phyloP scores from a whole-genome alignment of 2,113 vertebrate genomes.

The Anas platyrhynchos region DNA sequence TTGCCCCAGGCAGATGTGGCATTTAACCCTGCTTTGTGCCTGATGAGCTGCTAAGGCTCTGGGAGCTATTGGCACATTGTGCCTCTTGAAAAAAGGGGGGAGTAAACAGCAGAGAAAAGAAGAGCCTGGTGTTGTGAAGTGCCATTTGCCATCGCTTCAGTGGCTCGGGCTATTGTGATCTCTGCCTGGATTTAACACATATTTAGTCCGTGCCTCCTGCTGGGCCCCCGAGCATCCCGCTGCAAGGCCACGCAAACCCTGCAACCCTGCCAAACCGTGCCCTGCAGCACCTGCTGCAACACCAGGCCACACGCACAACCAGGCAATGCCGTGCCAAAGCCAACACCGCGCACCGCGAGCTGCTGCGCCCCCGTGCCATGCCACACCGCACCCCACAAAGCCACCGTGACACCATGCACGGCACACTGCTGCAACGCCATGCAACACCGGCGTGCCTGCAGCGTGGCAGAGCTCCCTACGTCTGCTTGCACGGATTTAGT shows the following conservation, averaged over 20 bases:
- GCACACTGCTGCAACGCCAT: background rate
- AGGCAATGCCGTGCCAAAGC: too few relatives aligned
- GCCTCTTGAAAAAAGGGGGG: background rate
- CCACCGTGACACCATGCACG: background rate
- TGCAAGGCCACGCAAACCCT: background rate
- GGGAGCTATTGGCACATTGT: background rate
- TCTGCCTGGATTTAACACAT: background rate
- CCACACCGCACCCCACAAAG: too few relatives aligned
- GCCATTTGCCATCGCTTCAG: rapidly evolving
- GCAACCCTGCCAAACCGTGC: background rate
- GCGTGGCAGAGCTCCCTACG: rapidly evolving
- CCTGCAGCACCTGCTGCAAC: too few relatives aligned
- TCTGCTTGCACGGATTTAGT: rapidly evolving
- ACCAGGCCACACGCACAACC: too few relatives aligned
- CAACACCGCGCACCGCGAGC: rapidly evolving
- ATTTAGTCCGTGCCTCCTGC: background rate
- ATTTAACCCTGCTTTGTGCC: background rate
- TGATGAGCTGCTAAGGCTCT: background rate
- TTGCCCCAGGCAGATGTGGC: background rate
- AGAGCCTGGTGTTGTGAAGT: background rate
- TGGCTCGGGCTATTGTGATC: background rate
- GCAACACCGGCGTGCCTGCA: background rate
- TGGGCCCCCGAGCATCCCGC: background rate
- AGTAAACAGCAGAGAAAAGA: background rate
- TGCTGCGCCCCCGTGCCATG: background rate